Base-by-base conservation (phyloP, 2,797 vertebrate species). In the Diplodus puntazzo region DNA sequence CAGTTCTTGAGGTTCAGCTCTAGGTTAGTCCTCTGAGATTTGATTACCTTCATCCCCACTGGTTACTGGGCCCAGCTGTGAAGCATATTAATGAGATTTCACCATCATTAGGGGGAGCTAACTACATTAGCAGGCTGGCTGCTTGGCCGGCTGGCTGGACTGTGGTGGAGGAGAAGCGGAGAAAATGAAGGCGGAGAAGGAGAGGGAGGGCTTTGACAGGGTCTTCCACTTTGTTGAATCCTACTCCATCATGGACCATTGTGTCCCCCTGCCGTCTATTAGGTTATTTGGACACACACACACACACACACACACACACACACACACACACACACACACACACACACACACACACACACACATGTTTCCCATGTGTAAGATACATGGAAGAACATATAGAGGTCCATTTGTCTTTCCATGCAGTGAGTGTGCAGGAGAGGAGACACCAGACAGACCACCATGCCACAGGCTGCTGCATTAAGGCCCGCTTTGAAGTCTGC, bases 81-180 rank as follows among this genome's bases (percentile, higher is more conserved):
- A 94, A 88, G 93, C 93, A 94, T 94, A 95, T 95, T 95, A 94
- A 95, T 95, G 86, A 95, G 92, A 95, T 94, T 95, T 93, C 84
- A 80, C 87, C 82, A 86, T 94, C 94, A 92, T 95, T 95, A 95
- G 87, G 87, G 89, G 84, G 72, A 43, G 90, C 87, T 94, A 94
- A 94, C 90, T 57, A 79, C 88, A 91, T 95, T 95, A 94, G 88
- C 89, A 78, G 89, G 79, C 89, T 79, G 90, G 84, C 88, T 85
- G 83, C 65, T 79, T 80, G 66, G 85, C 75, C 81, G 84, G 71
- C 57, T 61, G 88, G 77, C 85, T 82, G 86, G 77, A 79, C 62
- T 85, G 87, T 74, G 86, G 82, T 79, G 69, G 81, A 73, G 79
- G 82, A 27, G 80, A 87, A 85, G 74, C 59, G 84, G 54, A 86